phyloP scores from a whole-genome alignment of 2,113 vertebrate genomes.

The Amia ocellicauda region DNA sequence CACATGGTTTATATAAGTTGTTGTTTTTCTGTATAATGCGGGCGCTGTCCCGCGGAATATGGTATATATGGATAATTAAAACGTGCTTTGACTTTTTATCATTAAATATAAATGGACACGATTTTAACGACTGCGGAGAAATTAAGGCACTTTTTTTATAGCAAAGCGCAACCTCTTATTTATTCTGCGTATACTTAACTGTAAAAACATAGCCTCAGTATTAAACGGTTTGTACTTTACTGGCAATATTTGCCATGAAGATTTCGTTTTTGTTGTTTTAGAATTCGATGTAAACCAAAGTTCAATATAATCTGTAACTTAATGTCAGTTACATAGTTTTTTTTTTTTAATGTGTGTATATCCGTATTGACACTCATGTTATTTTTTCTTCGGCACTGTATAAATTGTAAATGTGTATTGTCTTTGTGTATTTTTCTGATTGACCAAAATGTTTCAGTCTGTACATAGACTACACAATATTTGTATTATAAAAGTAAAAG shows the following conservation, averaged over 20 bases:
- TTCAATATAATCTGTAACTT: conserved; percentile 64
- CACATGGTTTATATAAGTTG: conserved; percentile 31
- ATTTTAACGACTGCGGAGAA: conserved; percentile 57
- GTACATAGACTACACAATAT: conserved; percentile 74
- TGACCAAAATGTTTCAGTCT: conserved; percentile 41
- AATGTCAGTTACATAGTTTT: conserved; percentile 59
- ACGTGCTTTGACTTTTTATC: conserved; percentile 33
- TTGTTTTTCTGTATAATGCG: conserved; percentile 19
- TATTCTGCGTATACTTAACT: conserved; percentile 80
- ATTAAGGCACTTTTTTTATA: conserved; percentile 94
- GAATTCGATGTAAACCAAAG: conserved; percentile 59
- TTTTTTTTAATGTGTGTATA: conserved; percentile 51
- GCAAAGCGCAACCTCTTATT: conserved; percentile 87
- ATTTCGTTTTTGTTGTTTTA: conserved; percentile 52
- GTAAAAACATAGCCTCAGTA: conserved; percentile 73
- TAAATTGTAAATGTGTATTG: conserved; percentile 69
- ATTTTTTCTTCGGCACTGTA: conserved; percentile 89
- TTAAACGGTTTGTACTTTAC: conserved; percentile 78
- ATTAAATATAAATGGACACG: conserved; percentile 38
- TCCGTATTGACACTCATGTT: conserved; percentile 63
- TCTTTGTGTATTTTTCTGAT: conserved; percentile 61
- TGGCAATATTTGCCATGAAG: conserved; percentile 97
- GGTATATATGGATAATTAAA: conserved; percentile 5
- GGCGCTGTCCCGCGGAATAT: conserved; percentile 32
- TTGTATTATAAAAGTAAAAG: conserved; percentile 74